Percentiles rank a stretch among this genome's conserved stretches.
These are phyloP conservation scores for Scrobipalpa costella DNA, from an alignment of 2,888 invertebrate genomes.

Conservation along the genomic window DNA sequence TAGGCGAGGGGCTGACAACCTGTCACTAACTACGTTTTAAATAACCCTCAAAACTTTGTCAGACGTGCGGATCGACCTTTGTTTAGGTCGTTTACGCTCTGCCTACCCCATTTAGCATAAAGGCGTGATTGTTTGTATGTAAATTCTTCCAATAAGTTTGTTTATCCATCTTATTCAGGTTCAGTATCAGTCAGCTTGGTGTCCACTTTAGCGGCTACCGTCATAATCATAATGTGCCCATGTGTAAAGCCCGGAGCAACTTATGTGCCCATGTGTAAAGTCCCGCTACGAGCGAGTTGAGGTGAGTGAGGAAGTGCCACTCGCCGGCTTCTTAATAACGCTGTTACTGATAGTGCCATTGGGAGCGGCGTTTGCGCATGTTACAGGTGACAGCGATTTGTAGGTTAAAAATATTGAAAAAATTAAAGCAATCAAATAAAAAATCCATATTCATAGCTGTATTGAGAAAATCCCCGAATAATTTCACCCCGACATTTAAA, in stretches of 20 bases:
- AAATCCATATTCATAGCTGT: too few species aligned
- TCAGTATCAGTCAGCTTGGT: neutral
- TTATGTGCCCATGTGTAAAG: neutral
- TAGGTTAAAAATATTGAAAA: neutral
- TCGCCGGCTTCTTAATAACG: constrained; percentile 57
- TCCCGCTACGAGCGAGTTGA: constrained; percentile 29
- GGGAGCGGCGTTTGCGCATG: constrained; percentile 28
- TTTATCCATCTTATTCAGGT: neutral
- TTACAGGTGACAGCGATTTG: constrained; percentile 29
- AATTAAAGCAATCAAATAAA: neutral
- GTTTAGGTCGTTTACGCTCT: too few species aligned
- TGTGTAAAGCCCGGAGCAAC: neutral
- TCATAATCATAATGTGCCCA: constrained; percentile 3
- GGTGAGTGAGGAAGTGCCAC: constrained; percentile 46
- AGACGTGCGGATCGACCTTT: too few species aligned
- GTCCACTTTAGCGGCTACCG: constrained; percentile 12
- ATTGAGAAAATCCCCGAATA: too few species aligned
- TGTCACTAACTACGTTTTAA: too few species aligned
- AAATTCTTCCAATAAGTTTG: too few species aligned
- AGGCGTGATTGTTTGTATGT: too few species aligned
- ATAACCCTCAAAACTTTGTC: too few species aligned
- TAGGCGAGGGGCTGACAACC: too few species aligned
- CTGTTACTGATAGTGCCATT: constrained; percentile 55
- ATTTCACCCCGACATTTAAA: too few species aligned
- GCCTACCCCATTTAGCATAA: too few species aligned